Percentiles rank a stretch among this genome's conserved stretches.
These are phyloP conservation scores for Cyanoramphus novaezelandiae DNA, from an alignment of 2,113 vertebrate species.

Conservation along the genomic window DNA sequence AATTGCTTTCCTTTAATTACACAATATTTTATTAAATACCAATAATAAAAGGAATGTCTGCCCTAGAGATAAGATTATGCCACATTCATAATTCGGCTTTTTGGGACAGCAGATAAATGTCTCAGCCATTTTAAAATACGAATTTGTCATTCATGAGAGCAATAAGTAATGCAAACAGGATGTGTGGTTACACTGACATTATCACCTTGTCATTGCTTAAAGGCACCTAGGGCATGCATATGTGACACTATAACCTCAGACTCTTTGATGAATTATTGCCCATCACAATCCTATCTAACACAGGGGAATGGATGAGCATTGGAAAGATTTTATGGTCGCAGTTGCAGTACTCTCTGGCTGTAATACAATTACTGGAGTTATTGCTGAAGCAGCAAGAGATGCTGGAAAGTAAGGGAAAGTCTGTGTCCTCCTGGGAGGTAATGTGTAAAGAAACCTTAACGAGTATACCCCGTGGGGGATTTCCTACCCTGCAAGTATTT, in stretches of 20 bases:
- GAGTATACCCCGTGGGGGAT: slow-evolving; percentile 17
- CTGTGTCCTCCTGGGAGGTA: slow-evolving; percentile 55
- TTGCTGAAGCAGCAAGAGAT: slow-evolving; percentile 15
- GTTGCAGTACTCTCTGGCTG: neutral
- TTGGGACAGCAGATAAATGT: slow-evolving; percentile 1
- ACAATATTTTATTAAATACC: slow-evolving; percentile 27
- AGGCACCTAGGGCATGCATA: neutral
- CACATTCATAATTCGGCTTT: neutral
- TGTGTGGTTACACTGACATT: slow-evolving; percentile 49
- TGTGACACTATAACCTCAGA: slow-evolving; percentile 17
- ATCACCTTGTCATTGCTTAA: slow-evolving; percentile 16
- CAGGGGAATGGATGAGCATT: neutral
- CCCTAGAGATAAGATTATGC: slow-evolving; percentile 36
- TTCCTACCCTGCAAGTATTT: slow-evolving; percentile 57
- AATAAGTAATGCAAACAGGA: slow-evolving; percentile 62
- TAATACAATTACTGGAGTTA: neutral
- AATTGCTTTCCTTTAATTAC: slow-evolving; percentile 30
- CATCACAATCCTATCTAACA: slow-evolving; percentile 10
- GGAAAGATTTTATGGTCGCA: slow-evolving; percentile 2
- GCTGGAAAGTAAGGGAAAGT: slow-evolving; percentile 35
- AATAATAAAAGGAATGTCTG: slow-evolving; percentile 2
- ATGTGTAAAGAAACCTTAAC: slow-evolving; percentile 56
- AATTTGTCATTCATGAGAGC: slow-evolving; percentile 52
- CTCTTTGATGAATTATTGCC: slow-evolving; percentile 42
- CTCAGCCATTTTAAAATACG: slow-evolving; percentile 44